These are phyloP conservation scores for Rhinopithecus roxellana DNA, from an alignment of 2,113 vertebrate species.

Conservation along the genomic window DNA sequence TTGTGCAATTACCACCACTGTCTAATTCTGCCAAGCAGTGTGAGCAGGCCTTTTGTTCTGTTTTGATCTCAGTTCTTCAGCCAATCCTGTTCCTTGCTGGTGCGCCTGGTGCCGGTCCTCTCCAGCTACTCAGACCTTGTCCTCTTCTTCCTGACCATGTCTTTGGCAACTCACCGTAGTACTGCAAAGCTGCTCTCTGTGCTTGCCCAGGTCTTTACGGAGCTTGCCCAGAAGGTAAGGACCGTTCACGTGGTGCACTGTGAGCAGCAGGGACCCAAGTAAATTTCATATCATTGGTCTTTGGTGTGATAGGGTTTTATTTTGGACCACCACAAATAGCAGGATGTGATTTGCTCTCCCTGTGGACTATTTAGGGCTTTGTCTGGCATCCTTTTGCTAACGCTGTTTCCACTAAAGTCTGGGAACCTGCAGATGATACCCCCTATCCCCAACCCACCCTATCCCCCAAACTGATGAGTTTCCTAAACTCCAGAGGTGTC, in stretches of 20 bases:
- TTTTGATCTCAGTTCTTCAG: constrained; percentile 83
- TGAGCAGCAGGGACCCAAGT: neutral
- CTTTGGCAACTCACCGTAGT: constrained; percentile 91
- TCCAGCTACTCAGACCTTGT: constrained; percentile 90
- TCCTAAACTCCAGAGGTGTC: neutral
- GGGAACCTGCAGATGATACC: neutral
- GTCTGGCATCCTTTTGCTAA: neutral
- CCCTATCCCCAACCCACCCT: no score
- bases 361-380: neutral
- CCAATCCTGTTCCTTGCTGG: constrained; percentile 88
- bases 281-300: neutral
- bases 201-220: constrained; percentile 91
- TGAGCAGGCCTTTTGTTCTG: neutral
- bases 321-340: neutral
- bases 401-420: neutral
- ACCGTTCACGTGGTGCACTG: neutral
- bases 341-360: neutral
- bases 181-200: constrained; percentile 94
- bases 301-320: neutral
- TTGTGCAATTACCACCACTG: accelerated
- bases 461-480: neutral
- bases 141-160: constrained; percentile 91
- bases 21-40: neutral
- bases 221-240: constrained; percentile 94
- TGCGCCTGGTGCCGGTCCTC: constrained; percentile 91